Conservation (phyloP, 2,797 vertebrate genomes). For the Percopsis omiscomaycus region DNA sequence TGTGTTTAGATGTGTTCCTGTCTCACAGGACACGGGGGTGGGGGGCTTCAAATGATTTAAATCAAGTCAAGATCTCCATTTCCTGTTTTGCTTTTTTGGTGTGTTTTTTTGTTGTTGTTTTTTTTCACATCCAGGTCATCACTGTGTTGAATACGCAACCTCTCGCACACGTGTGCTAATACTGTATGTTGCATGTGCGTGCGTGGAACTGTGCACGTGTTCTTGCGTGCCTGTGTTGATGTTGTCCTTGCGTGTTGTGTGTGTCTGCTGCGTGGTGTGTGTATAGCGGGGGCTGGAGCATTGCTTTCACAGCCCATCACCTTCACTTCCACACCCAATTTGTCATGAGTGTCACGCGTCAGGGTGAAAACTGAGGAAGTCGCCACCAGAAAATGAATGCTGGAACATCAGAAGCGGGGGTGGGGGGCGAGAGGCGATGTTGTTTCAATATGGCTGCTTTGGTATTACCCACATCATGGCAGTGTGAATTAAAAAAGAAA, state of each 20-base stretch:
- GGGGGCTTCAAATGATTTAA: slow-evolving; percentile 69
- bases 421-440: slow-evolving; percentile 40
- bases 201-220: slow-evolving; percentile 43
- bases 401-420: slow-evolving; percentile 78
- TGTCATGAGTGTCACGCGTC: slow-evolving; percentile 89
- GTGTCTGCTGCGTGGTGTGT: slow-evolving; percentile 42
- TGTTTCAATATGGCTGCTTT: slow-evolving; percentile 19
- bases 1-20: slow-evolving; percentile 12
- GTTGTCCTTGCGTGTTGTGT: slow-evolving; percentile 41
- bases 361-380: slow-evolving; percentile 79
- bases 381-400: slow-evolving; percentile 84
- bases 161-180: slow-evolving; percentile 57
- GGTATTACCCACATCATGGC: slow-evolving; percentile 53
- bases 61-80: slow-evolving; percentile 78
- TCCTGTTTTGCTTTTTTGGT: slow-evolving; percentile 78
- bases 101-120: slow-evolving; percentile 65
- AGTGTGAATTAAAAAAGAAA: slow-evolving; percentile 58
- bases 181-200: slow-evolving; percentile 2
- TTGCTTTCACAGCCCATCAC: slow-evolving; percentile 88
- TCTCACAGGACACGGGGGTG: slow-evolving; percentile 64
- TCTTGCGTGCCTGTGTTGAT: slow-evolving; percentile 51
- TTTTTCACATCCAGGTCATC: slow-evolving; percentile 75
- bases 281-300: slow-evolving; percentile 74
- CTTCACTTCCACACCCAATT: slow-evolving; percentile 86
- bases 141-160: slow-evolving; percentile 72